Percentiles rank a stretch among this genome's conserved stretches.
These are phyloP conservation scores for Hetaerina titia DNA, from an alignment of 2,888 invertebrate genomes.

Conservation along the genomic window DNA sequence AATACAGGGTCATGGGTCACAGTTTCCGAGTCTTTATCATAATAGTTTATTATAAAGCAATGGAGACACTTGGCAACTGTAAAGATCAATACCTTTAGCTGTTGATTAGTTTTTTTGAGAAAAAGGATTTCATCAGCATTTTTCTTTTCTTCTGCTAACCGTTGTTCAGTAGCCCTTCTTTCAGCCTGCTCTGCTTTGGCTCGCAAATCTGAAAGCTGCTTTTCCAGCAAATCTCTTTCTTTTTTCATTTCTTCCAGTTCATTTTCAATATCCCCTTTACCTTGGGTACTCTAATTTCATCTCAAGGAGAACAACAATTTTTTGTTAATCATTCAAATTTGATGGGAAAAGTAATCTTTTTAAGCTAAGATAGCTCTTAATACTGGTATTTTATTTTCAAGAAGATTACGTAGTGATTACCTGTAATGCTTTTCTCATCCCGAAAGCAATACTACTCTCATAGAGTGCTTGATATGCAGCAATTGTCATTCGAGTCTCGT, in stretches of 20 bases:
- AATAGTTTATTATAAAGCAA: background rate
- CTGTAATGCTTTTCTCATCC: conserved; percentile 98
- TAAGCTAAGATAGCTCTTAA: background rate
- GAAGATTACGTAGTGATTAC: conserved; percentile 76
- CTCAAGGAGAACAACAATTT: background rate
- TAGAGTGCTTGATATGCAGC: conserved; percentile 97
- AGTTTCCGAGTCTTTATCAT: no score
- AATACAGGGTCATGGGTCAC: no score
- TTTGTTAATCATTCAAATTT: background rate
- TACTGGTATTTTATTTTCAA: background rate
- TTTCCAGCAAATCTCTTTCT: conserved; percentile 84
- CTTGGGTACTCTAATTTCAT: conserved; percentile 86
- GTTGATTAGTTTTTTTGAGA: conserved; percentile 95
- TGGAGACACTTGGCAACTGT: background rate
- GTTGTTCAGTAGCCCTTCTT: conserved; percentile 88
- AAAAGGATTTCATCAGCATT: conserved; percentile 95
- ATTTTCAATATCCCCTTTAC: conserved; percentile 89
- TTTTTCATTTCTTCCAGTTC: conserved; percentile 85
- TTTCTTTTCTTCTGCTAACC: conserved; percentile 94
- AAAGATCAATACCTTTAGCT: conserved; percentile 85
- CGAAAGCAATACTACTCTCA: conserved; percentile 98
- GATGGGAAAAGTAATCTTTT: conserved; percentile 19
- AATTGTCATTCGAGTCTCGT: conserved; percentile 97
- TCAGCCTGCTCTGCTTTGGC: conserved; percentile 91
- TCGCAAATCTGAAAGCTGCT: conserved; percentile 82